Base-by-base conservation (phyloP, 2,797 vertebrate genomes). In the Micrastur ruficollis region DNA sequence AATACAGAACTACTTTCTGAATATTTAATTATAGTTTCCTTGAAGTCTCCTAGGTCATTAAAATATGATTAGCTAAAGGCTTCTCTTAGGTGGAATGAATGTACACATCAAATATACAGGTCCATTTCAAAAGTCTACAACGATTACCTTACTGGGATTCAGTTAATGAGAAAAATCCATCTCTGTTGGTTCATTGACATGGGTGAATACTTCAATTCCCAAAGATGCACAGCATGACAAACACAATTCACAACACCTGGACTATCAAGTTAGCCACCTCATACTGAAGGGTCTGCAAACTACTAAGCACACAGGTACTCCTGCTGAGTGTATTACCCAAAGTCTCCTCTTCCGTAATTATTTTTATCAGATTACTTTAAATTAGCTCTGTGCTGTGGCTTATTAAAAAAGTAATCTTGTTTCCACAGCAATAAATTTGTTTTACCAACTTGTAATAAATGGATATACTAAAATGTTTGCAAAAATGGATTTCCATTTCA, bases 21-120 rank as follows among this genome's bases (percentile, higher is more conserved):
- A 93, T 96, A 96, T 80, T 80, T 92, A 92, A 94, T 92, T 93
- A 44, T 89, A 68, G 61, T 80, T 97, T 76, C 44, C 40, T 93
- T 90, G 53, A 86, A 83, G 12, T 95, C 81, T 81, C 58, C 55
- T 79, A 86, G 32, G 86, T 95, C 83, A 94, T 96, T 97, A 93
- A 92, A 96, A 81, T 84, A 61, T 59, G 66, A 94, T 95, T 96
- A 95, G 92, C 86, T 79, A 90, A 81, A 88, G 65, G 70, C 16
- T 90, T 87, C 97, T 92, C 75, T 93, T 81, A 90, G 65, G 49
- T 81, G 66, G 31, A 96, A 90, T 95, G 50, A 80, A 50, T 91
- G 84, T 67, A 91, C 68, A 74, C 68, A 86, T 68, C 23, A 94
- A 92, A 94, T 87, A 72, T 31, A 90, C 22, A 46, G 27, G 88